Evolutionary conservation across 2,113 vertebrate genomes (phyloP), one percentile per base, ranked within the genome.

Genomic region (Podarcis cretensis): DNA sequence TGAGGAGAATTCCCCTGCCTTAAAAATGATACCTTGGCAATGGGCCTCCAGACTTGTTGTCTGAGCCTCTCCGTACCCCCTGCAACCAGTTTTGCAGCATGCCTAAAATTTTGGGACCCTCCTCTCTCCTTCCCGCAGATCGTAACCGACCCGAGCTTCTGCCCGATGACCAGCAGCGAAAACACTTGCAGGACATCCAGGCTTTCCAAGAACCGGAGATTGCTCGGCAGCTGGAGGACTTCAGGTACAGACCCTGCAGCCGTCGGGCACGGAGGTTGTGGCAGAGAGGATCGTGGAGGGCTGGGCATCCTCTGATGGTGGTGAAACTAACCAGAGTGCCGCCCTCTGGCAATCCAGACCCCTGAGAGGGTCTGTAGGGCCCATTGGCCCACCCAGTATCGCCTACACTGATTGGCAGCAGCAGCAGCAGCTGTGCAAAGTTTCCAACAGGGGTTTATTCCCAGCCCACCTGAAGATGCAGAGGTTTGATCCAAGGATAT

Each of bases 161-260:
- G 65, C 37, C 95, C 0, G 98, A 98, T 35, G 98, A 99, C 0
- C 21, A 9, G 35, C 98, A 98, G 93, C 97, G 75, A 68, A 96
- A 95, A 1, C 97, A 48, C 0, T 91, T 93, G 57, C 93, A 90
- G 37, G 98, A 98, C 0, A 90, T 98, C 73, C 97, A 98, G 85
- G 82, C 20, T 6, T 5, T 85, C 73, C 97, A 97, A 95, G 86
- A 92, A 25, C 10, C 20, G 0, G 94, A 97, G 14, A 94, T 99
- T 87, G 74, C 87, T 83, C 96, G 95, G 66, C 98, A 98, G 96
- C 96, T 99, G 69, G 98, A 98, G 0, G 98, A 98, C 93, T 99
- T 98, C 94, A 97, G 97, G 97, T 98, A 68, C 69, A 73, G 59
- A 4, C 21, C 20, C 30, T 1, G 10, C 10, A 6, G 3, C 5